Base-by-base conservation (phyloP, 2,888 invertebrate genomes). In the Tipula unca region DNA sequence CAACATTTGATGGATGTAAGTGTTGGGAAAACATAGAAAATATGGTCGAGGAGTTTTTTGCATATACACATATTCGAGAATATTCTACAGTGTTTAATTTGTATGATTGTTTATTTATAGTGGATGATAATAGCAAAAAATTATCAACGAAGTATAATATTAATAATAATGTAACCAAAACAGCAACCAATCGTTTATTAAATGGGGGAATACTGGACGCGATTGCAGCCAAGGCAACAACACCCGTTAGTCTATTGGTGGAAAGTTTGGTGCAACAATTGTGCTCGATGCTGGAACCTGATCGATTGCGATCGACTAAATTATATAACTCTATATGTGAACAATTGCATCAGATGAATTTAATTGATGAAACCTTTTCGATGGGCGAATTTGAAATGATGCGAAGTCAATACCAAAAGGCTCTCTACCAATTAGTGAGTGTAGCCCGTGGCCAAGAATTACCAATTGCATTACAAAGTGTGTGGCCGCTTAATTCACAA, bases 321-420 rank as follows among this genome's bases (percentile, higher is more conserved):
- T 91, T 94, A 1, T 95, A 95, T 90, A 92, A 93, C 87, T 92
- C 92, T 32, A 94, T 95, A 87, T 95, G 95, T 88, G 93, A 93
- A 87, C 94, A 93, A 89, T 90, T 95, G 14, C 92, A 93, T 88
- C 92, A 93, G 87, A 94, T 95, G 93, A 93, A 94, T 86, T 90
- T 95, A 14, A 94, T 95, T 85, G 95, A 95, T 88, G 92, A 93
- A 88, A 94, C 95, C 0, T 95, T 94, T 87, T 91, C 92, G 4
- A 93, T 94, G 92, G 92, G 92, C 54, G 95, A 95, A 89, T 94
- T 95, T 88, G 94, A 95, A 82, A 92, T 92, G 0, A 93, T 95
- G 91, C 91, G 95, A 86, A 92, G 92, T 87, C 94, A 94, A 88
- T 95, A 95, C 88, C 94, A 94, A 89, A 90, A 92, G 87, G 94